Conservation (phyloP, 2,888 invertebrate species). For the Papilio protenor region DNA sequence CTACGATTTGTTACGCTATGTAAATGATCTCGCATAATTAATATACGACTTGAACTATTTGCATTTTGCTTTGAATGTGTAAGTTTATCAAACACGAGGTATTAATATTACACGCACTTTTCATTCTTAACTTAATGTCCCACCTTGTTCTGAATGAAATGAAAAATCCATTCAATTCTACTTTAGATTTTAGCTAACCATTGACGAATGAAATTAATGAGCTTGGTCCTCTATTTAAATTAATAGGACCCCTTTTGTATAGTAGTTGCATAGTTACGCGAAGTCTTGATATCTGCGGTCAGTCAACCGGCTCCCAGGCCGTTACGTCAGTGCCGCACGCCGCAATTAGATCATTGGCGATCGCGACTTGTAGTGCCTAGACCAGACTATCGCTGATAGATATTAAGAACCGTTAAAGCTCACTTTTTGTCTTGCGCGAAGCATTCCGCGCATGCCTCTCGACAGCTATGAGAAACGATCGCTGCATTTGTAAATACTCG, state of each 20-base stretch:
- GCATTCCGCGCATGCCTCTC: conserved; percentile 62
- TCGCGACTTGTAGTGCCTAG: conserved; percentile 69
- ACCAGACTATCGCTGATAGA: conserved; percentile 70
- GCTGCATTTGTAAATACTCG: conserved; percentile 26
- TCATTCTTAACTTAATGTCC: background rate
- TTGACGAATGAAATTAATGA: background rate
- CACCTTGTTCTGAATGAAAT: background rate
- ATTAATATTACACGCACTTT: background rate
- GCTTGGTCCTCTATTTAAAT: conserved; percentile 5
- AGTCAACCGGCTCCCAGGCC: conserved; percentile 76
- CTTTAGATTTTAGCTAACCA: too few relatives aligned
- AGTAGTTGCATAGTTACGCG: conserved; percentile 54
- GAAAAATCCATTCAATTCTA: background rate
- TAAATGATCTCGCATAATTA: conserved; percentile 22
- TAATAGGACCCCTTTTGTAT: conserved; percentile 24
- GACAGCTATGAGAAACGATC: conserved; percentile 49
- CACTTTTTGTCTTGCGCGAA: conserved; percentile 64
- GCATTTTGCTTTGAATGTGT: conserved; percentile 1
- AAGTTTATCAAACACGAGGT: background rate
- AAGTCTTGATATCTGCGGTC: conserved; percentile 76
- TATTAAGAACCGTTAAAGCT: conserved; percentile 78
- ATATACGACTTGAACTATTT: conserved; percentile 17
- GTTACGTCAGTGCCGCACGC: conserved; percentile 75
- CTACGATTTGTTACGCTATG: conserved; percentile 25
- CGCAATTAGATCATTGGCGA: conserved; percentile 81